Evolutionary conservation across 2,888 invertebrate genomes (phyloP), one percentile per base, ranked within the genome.

Genomic region (Orchesellides sinensis): DNA sequence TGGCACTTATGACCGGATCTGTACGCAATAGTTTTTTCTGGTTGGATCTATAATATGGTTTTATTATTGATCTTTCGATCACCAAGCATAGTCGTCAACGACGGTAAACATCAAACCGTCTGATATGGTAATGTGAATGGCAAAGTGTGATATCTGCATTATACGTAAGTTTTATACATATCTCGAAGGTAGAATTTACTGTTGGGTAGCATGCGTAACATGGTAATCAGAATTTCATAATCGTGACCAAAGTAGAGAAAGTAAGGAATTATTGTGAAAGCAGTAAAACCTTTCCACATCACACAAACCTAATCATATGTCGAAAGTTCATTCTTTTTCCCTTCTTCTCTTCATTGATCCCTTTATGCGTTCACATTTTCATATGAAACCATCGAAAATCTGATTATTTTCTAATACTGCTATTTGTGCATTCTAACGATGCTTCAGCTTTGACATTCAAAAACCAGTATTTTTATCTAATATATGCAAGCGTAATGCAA

Each of bases 51-150:
- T 21, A n/a, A 61, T 45, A 52, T 69, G 69, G 52, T 69, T 52
- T 52, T 52, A 52, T 14, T 69, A 52, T 69, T 69, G 49, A 69
- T 69, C 69, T 69, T 69, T 69, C 32, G 52, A 69, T 52, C 69
- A 69, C 17, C 29, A 32, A 27, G 25, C n/a, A n/a, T n/a, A 49
- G 29, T 14, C 27, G 21, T 61, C 17, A 27, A 23, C 23, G 54
- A 61, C n/a, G n/a, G n/a, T 61, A 27, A 10, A 56, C 23, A 27
- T 25, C 12, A 25, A n/a, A 25, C 56, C 25, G 25, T 23, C 27
- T 29, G 19, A 29, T 32, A 32, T 21, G 12, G 61, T 19, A 61
- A 4, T 61, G 32, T 10, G 19, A 32, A 8, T 8, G 40, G n/a
- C n/a, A n/a, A n/a, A n/a, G n/a, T n/a, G n/a, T n/a, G n/a, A n/a